Percentiles rank a stretch among this genome's conserved stretches.
phyloP scores from a whole-genome alignment of 2,797 vertebrate genomes.

The Nyctibius grandis region DNA sequence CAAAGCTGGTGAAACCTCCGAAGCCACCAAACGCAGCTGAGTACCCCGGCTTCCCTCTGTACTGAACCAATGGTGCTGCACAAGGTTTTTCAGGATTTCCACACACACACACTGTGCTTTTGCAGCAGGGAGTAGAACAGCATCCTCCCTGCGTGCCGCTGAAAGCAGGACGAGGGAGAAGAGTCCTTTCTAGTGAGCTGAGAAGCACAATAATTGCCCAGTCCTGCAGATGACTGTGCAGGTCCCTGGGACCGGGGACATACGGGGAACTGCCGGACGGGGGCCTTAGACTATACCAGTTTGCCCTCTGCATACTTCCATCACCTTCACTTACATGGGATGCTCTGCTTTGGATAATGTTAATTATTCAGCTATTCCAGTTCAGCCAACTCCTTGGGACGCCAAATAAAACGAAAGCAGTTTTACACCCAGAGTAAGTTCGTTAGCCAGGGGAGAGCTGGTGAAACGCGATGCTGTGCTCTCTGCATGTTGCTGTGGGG shows the following conservation, averaged over 20 bases:
- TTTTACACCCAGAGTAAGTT: background rate
- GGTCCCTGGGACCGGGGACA: background rate
- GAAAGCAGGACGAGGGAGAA: background rate
- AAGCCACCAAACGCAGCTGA: background rate
- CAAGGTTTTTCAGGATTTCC: background rate
- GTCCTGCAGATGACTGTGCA: background rate
- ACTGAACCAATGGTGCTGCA: conserved; percentile 36
- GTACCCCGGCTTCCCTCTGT: background rate
- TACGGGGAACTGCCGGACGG: rapidly evolving
- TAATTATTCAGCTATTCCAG: background rate
- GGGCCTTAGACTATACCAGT: background rate
- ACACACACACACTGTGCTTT: background rate
- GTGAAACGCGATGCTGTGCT: background rate
- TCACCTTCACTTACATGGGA: background rate
- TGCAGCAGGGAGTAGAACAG: background rate
- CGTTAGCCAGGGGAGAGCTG: background rate
- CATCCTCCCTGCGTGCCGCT: background rate
- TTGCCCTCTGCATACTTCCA: background rate
- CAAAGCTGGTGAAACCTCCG: background rate
- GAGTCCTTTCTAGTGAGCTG: background rate
- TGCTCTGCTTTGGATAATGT: background rate
- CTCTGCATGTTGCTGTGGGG: background rate
- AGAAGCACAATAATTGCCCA: conserved; percentile 28
- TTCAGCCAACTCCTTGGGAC: background rate
- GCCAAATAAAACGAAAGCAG: background rate